Evolutionary conservation across 2,113 vertebrate species (phyloP), one percentile per base, ranked within the genome.

Genomic region (Heterotis niloticus): DNA sequence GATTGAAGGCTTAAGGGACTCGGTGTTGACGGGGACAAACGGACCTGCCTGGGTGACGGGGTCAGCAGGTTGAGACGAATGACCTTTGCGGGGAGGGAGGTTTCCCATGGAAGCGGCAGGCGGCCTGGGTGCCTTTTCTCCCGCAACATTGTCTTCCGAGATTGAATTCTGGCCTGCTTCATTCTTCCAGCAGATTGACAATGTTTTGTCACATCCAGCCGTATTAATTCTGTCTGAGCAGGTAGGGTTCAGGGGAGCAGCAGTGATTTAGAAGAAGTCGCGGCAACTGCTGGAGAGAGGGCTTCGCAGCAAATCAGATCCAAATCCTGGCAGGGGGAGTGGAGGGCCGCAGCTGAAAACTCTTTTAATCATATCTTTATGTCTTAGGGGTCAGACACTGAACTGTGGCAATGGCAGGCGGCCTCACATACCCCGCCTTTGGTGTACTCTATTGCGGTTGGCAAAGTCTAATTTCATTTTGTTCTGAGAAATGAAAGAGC

Each of bases 141-240:
- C 70, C 14, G 1, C 85, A 87, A 87, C 83, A 90, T 86, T 91
- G 90, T 90, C 87, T 90, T 88, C 88, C 82, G 79, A 90, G 84
- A 92, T 88, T 88, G 90, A 93, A 94, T 91, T 90, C 86, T 76
- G 88, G 86, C 86, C 85, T 80, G 69, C 82, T 90, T 91, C 82
- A 86, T 94, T 94, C 92, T 91, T 89, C 86, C 80, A 81, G 78
- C 82, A 92, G 89, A 91, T 85, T 89, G 89, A 92, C 87, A 92
- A 90, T 89, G 92, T 91, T 89, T 91, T 91, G 90, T 91, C 85
- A 91, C 83, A 87, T 85, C 83, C 88, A 82, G 85, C 80, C 84
- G 80, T 87, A 92, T 90, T 93, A 92, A 92, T 93, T 93, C 90
- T 89, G 85, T 83, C 84, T 10, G 60, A 90, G 82, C 84, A 87